Conservation (phyloP, 2,888 invertebrate species). For the Nipponacmea schrenckii region DNA sequence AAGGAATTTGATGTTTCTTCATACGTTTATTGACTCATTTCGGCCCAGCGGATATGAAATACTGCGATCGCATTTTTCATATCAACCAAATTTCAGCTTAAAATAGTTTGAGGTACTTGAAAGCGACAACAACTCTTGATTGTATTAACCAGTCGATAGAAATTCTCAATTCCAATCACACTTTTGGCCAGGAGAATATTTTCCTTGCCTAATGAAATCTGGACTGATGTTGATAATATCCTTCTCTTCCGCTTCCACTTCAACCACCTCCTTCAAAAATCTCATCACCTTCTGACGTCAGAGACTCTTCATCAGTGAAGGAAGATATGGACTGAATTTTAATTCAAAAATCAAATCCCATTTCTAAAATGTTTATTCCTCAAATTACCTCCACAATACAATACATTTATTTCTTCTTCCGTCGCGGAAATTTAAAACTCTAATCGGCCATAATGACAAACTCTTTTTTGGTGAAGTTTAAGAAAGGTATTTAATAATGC, state of each 20-base stretch:
- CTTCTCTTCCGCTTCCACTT: conserved; percentile 11
- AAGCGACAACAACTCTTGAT: conserved; percentile 18
- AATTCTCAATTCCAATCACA: conserved; percentile 34
- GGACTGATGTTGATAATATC: conserved; percentile 19
- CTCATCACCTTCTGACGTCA: background rate
- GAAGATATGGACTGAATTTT: no score
- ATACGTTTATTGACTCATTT: conserved; percentile 29
- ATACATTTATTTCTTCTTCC: no score
- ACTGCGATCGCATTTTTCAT: conserved; percentile 20
- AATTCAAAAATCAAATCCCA: no score
- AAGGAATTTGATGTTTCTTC: conserved; percentile 22
- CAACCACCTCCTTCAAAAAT: background rate
- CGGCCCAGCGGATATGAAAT: conserved; percentile 23
- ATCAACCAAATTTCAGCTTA: conserved; percentile 32
- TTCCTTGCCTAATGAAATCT: conserved; percentile 36
- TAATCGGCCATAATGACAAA: no score
- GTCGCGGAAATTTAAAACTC: no score
- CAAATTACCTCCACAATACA: no score
- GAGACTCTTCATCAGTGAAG: background rate
- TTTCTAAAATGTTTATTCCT: no score
- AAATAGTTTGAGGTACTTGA: conserved; percentile 24
- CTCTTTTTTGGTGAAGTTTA: no score
- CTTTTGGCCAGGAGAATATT: conserved; percentile 32
- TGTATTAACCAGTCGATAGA: conserved; percentile 31
- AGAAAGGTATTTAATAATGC: conserved; percentile 1